A percentile compares a stretch with the other conserved stretches of the same genome.
phyloP scores from a whole-genome alignment of 2,113 vertebrate species.

The Erythrocercus mccallii region DNA sequence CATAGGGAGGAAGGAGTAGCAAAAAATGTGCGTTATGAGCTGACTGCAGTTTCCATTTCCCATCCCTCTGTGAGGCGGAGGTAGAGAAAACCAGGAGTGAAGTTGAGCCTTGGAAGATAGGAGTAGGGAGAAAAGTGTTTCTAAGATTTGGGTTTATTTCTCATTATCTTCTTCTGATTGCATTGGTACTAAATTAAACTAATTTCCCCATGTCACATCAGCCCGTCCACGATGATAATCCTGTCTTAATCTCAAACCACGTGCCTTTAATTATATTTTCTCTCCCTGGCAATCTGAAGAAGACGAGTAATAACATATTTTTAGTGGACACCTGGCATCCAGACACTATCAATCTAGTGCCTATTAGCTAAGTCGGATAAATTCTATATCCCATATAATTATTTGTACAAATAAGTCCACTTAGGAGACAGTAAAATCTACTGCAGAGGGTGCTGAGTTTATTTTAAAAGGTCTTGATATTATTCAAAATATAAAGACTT shows the following conservation, averaged over 20 bases:
- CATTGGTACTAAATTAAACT: neutral
- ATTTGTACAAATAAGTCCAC: neutral
- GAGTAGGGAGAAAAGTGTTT: neutral
- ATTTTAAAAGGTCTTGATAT: neutral
- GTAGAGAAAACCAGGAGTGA: neutral
- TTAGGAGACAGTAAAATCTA: neutral
- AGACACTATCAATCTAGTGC: neutral
- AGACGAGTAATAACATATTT: neutral
- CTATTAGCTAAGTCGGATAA: neutral
- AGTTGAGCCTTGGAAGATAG: neutral
- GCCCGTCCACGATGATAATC: neutral
- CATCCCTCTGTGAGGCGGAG: neutral
- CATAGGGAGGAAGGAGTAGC: neutral
- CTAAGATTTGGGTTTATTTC: neutral
- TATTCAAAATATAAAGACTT: neutral
- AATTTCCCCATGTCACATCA: neutral
- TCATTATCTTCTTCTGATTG: neutral
- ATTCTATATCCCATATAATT: neutral
- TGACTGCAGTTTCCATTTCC: neutral
- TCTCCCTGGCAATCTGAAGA: neutral
- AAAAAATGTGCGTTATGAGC: neutral
- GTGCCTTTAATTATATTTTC: neutral
- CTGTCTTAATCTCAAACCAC: neutral
- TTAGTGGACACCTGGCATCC: neutral
- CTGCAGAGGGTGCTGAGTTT: neutral